Evolutionary conservation across 2,113 vertebrate genomes (phyloP), one percentile per base, ranked within the genome.

Genomic region (Tetrax tetrax): DNA sequence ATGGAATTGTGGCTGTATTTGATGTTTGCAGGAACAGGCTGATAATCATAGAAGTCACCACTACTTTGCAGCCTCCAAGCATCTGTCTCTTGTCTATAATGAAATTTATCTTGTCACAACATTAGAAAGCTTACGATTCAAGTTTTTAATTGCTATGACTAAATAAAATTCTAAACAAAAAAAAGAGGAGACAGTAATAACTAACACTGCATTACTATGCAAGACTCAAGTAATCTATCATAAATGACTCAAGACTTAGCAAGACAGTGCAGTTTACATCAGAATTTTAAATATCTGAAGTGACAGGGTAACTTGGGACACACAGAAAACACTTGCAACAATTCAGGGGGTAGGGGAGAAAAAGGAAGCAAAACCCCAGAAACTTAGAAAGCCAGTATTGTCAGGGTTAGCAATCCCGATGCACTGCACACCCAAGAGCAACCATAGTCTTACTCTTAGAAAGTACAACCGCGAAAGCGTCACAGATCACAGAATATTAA

Each of bases 131-230:
- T 82, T 71, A 60, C 2, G 2, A 54, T 38, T 75, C 22, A 33
- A 68, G 16, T 91, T 94, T 47, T 89, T 35, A 87, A 75, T 28
- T 48, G 4, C 33, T 56, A 54, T 17, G 14, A 50, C 61, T 85
- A 28, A 63, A 64, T 25, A 54, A 94, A 87, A 89, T 4, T 19
- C 10, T 66, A 90, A 97, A 82, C n/a, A 89, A 56, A 56, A 56
- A 56, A 70, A 27, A 53, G 3, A n/a, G 3, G 7, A 10, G 4
- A 61, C 41, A 70, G 2, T 27, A 83, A 45, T 35, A 87, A 77
- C 14, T 37, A 74, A 14, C 11, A 38, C 7, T 25, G 50, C 17
- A 47, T 60, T 69, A 43, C 11, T 45, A 19, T 29, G 25, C 48
- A 48, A 38, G 33, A 56, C 41, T 77, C 7, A 75, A 65, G 13